These are phyloP conservation scores for Temnothorax rugatulus DNA, from an alignment of 2,888 invertebrate species.

Conservation along the genomic window DNA sequence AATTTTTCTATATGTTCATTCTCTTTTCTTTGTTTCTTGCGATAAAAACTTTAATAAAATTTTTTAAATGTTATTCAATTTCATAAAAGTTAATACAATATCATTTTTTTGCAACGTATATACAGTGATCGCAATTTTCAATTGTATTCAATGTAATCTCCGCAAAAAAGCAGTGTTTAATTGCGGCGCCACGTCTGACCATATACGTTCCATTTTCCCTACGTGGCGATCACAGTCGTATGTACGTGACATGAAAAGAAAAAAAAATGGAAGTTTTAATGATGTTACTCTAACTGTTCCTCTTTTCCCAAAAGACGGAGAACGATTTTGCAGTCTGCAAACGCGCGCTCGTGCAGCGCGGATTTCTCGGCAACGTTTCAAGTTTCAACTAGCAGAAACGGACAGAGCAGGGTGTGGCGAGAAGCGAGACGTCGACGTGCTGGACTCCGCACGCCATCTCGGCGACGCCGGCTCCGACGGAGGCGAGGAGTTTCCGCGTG, in stretches of 20 bases:
- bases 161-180: neutral
- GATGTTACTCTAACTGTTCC: neutral
- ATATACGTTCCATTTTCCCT: constrained; percentile 3
- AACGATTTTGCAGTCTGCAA: neutral
- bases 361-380: neutral
- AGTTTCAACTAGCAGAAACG: constrained; percentile 33
- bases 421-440: constrained; percentile 32
- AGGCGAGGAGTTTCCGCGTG: constrained; percentile 28
- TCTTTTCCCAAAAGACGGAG: neutral
- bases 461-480: constrained; percentile 41
- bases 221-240: neutral
- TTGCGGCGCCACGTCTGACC: neutral
- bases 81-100: neutral
- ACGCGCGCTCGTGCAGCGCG: neutral
- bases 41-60: neutral
- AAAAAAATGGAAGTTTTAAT: neutral
- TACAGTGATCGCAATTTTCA: neutral
- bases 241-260: too few species aligned
- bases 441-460: constrained; percentile 69
- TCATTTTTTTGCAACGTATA: neutral
- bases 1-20: neutral
- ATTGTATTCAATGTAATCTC: neutral
- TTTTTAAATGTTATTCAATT: neutral
- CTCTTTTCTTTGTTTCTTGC: neutral
- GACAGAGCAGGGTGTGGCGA: constrained; percentile 81